Evolutionary conservation across 2,113 vertebrate species (phyloP), one percentile per base, ranked within the genome.

Genomic region (Hypanus sabinus): DNA sequence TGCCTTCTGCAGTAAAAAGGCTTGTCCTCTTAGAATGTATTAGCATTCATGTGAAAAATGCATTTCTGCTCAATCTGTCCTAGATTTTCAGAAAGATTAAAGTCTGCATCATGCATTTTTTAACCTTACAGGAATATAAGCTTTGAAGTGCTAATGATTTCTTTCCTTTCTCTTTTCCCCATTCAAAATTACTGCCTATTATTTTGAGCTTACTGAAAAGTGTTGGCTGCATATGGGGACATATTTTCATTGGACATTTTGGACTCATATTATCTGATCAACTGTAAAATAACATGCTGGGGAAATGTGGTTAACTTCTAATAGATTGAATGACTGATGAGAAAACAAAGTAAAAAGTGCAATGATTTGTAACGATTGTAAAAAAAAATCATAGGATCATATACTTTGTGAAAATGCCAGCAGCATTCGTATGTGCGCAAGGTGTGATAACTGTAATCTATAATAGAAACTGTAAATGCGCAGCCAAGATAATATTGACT

Each of bases 101-200:
- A 98, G 97, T 97, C 97, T 97, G 96, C 96, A 96, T 97, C 96
- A 94, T 96, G 97, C 97, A 96, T 94, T 96, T 96, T 94, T 38
- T 96, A 96, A 97, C 97, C 96, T 96, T 96, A 94, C 96, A 96
- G 97, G 38, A 96, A 95, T 94, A 95, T 95, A 94, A 94, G 96
- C 97, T 99, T 99, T 99, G 98, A 99, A 99, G 98, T 99, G 98
- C 96, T 98, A 98, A 98, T 98, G 96, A 88, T 96, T 94, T 95
- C 96, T 96, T 96, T 97, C 96, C 96, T 95, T 96, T 96, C 97
- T 96, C 96, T 95, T 96, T 96, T 96, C 96, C 8, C 18, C 96
- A 97, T 96, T 96, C 96, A 96, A 93, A 97, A 98, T 97, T 97
- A 97, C 96, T 96, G 95, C 95, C 96, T 96, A 96, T 97, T 97